Evolutionary conservation across 2,888 invertebrate genomes (phyloP).

Genomic region (Oxytorus armatus): DNA sequence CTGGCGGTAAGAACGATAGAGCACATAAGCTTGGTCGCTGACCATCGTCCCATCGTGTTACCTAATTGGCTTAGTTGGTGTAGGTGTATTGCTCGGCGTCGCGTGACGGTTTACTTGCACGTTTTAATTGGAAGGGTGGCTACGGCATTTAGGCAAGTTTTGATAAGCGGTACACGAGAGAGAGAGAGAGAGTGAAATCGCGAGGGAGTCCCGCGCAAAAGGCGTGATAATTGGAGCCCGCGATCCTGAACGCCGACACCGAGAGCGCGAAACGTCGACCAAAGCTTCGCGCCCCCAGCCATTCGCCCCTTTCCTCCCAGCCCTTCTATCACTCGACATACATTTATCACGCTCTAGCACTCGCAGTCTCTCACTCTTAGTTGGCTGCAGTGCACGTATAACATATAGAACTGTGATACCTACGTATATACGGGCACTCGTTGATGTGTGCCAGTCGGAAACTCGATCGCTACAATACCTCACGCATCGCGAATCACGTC

Average conservation of each 20-base stretch:
- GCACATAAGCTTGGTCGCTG: conserved; percentile 50
- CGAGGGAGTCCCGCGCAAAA: conserved; percentile 69
- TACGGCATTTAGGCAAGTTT: conserved; percentile 76
- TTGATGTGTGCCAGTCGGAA: conserved; percentile 20
- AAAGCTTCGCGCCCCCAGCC: conserved; percentile 69
- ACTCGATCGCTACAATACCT: conserved; percentile 11
- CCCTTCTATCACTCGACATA: background rate
- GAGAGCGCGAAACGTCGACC: conserved; percentile 74
- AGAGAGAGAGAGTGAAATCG: conserved; percentile 15
- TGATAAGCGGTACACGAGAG: conserved; percentile 74
- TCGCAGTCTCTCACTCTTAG: conserved; percentile 35
- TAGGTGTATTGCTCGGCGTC: conserved; percentile 72
- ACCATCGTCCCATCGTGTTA: conserved; percentile 60
- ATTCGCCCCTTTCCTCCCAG: conserved; percentile 42
- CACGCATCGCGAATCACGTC: no score
- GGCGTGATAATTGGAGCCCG: conserved; percentile 74
- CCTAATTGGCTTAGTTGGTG: conserved; percentile 76
- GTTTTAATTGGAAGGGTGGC: conserved; percentile 77
- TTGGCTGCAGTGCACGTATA: no score
- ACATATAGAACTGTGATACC: no score
- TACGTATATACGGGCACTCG: background rate
- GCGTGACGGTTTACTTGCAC: conserved; percentile 77
- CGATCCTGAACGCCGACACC: conserved; percentile 59
- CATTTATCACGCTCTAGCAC: background rate
- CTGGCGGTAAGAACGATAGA: conserved; percentile 13